A percentile compares a stretch with the other conserved stretches of the same genome.
These are phyloP conservation scores for Xiphydria camelus DNA, from an alignment of 2,888 invertebrate genomes.

Conservation along the genomic window DNA sequence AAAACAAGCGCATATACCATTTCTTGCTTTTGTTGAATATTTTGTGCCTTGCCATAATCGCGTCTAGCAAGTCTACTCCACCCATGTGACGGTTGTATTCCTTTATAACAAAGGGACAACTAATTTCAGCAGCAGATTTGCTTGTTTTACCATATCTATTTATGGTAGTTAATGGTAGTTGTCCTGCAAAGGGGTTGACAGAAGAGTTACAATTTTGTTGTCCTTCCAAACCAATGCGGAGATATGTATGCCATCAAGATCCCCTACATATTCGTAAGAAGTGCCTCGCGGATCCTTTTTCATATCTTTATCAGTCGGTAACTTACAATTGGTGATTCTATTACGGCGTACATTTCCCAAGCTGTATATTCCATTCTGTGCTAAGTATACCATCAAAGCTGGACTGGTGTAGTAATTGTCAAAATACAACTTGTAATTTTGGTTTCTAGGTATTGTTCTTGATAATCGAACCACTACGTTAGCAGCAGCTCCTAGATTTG, in stretches of 20 bases:
- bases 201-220: conserved; percentile 42
- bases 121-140: no score
- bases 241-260: conserved; percentile 27
- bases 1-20: no score
- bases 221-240: conserved; percentile 41
- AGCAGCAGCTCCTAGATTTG: conserved; percentile 40
- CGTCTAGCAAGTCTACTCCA: no score
- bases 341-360: conserved; percentile 42
- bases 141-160: no score
- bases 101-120: no score
- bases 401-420: conserved; percentile 47
- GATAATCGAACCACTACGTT: conserved; percentile 45
- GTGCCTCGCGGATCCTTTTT: conserved; percentile 34
- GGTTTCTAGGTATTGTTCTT: conserved; percentile 34
- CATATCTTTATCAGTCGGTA: conserved; percentile 37
- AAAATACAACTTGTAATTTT: conserved; percentile 43
- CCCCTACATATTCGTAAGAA: conserved; percentile 31
- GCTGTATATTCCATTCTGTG: conserved; percentile 29
- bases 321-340: conserved; percentile 41
- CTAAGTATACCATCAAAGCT: no score
- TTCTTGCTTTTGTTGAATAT: no score
- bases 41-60: no score
- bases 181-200: no score
- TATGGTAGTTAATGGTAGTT: no score
- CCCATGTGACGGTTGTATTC: no score